Evolutionary conservation across 2,888 invertebrate genomes (phyloP).

Genomic region (Nyleta sp.): DNA sequence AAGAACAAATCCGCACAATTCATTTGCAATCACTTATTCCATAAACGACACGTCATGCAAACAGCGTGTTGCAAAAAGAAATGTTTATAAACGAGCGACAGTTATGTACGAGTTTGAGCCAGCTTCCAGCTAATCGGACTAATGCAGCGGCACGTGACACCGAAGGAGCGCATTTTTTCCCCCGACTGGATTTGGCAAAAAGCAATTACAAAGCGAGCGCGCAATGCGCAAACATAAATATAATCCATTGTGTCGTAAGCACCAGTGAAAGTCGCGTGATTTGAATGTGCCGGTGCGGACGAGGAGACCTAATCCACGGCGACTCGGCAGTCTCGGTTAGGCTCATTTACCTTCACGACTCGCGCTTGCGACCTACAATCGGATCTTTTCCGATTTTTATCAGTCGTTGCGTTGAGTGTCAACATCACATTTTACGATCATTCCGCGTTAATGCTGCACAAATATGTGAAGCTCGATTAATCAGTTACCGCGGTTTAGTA

Average conservation of each 20-base stretch:
- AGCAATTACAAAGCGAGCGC: conserved; percentile 13
- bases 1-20: too few relatives aligned
- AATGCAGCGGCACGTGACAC: conserved; percentile 1
- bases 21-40: too few relatives aligned
- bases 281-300: conserved; percentile 32
- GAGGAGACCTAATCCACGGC: conserved; percentile 39
- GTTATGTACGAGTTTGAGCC: conserved; percentile 23
- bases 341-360: conserved; percentile 60
- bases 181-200: background rate
- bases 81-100: conserved; percentile 32
- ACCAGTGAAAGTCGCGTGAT: conserved; percentile 52
- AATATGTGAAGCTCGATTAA: conserved; percentile 41
- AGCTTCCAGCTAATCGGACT: conserved; percentile 31
- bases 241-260: conserved; percentile 9
- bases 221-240: background rate
- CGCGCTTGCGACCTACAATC: conserved; percentile 58
- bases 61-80: too few relatives aligned
- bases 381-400: conserved; percentile 50
- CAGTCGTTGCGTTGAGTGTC: conserved; percentile 48
- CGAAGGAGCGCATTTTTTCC: conserved; percentile 1
- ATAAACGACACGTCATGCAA: too few relatives aligned
- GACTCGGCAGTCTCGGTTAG: conserved; percentile 29
- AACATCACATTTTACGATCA: conserved; percentile 42
- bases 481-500: conserved; percentile 24
- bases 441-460: conserved; percentile 14